Base-by-base conservation (phyloP, 2,888 invertebrate species). In the Schizaphis graminum region DNA sequence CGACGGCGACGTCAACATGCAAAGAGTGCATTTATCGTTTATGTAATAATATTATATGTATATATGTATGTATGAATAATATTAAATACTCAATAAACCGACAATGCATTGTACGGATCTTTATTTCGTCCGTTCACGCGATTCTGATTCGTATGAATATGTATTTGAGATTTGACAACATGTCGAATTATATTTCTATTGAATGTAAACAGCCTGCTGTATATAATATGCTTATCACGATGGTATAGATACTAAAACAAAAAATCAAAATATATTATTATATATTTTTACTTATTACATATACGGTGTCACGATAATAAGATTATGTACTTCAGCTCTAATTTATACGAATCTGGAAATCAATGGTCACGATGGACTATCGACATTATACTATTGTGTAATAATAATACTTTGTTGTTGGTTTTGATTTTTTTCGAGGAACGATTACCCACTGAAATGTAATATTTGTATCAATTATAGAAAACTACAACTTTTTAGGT, bases 151-250 rank as follows among this genome's bases (percentile, higher is more conserved):
- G 16, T 35, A 67, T 16, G 5, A 35, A 77, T 26, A 35, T 77
- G 77, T 77, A 77, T 89, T 89, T 61, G 57, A 89, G 35, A 77
- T 89, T 89, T 61, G 57, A 89, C 44, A 16, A 61, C 57, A n/a
- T 28, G 7, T 61, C 28, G 57, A 61, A 61, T 89, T 44, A 3
- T 41, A n/a, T 61, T 89, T 44, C 8, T 28, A n/a, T 61, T 16
- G 44, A 89, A 89, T 57, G 26, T 28, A 44, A 57, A 86, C n/a
- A n/a, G 13, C 3, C 1, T 26, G 26, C 44, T 85, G 44, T 44
- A 44, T 85, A 77, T 41, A 77, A 77, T 41, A 77, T 77, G 28
- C 1, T n/a, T 47, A 49, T 86, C 28, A 28, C 28, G 44, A 47
- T 44, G 44, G 26, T 44, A 44, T 13, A 44, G 10, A 3, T 8